Conservation (phyloP, 2,113 vertebrate genomes). For the Gallinago undulata region DNA sequence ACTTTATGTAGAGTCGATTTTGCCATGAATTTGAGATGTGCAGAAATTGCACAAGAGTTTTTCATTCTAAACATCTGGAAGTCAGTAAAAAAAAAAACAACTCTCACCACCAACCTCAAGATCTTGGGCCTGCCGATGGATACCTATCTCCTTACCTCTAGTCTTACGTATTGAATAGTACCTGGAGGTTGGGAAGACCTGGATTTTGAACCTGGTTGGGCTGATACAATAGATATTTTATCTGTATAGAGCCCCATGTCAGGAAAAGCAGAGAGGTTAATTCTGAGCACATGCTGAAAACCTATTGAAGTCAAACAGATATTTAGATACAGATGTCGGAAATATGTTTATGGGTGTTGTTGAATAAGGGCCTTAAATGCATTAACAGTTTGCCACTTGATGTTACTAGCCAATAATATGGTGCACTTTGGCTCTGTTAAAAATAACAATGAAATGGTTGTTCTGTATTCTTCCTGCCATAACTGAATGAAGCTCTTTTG, state of each 20-base stretch:
- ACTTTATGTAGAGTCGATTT: neutral
- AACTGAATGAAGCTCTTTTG: neutral
- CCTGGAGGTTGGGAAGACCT: neutral
- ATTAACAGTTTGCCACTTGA: slow-evolving; percentile 37
- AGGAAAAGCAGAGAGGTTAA: slow-evolving; percentile 44
- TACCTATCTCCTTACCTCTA: neutral
- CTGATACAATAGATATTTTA: neutral
- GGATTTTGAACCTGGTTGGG: neutral
- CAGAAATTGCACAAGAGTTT: neutral
- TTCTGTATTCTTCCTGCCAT: neutral
- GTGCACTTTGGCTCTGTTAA: slow-evolving; percentile 18
- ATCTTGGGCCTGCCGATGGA: neutral
- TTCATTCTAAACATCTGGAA: neutral
- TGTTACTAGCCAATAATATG: neutral
- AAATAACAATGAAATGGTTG: neutral
- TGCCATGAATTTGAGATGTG: neutral
- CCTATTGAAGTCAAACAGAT: slow-evolving; percentile 7
- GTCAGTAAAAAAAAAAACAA: neutral
- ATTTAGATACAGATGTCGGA: slow-evolving; percentile 35
- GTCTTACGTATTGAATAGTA: neutral
- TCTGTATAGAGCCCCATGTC: neutral
- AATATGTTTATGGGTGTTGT: slow-evolving; percentile 49
- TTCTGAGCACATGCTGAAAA: slow-evolving; percentile 48
- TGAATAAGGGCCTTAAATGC: slow-evolving; percentile 32
- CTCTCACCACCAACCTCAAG: neutral